A percentile compares a stretch with the other conserved stretches of the same genome.
These are phyloP conservation scores for Vollenhovia emeryi DNA, from an alignment of 1,140 invertebrate species.

Conservation along the genomic window DNA sequence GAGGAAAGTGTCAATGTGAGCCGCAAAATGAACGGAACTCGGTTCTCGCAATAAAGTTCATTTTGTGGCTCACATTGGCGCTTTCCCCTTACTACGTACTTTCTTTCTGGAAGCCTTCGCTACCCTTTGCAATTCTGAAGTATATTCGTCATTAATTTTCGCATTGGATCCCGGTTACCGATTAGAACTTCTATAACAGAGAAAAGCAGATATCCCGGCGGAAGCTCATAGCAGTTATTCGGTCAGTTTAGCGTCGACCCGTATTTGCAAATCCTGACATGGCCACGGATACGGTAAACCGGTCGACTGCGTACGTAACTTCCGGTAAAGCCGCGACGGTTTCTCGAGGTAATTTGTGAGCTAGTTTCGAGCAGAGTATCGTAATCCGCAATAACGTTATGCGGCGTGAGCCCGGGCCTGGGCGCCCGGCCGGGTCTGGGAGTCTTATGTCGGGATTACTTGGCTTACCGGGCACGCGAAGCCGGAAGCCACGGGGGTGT, in stretches of 20 bases:
- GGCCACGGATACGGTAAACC: constrained; percentile 55
- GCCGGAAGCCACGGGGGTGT: constrained; percentile 76
- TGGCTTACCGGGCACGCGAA: constrained; percentile 77
- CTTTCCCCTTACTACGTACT: too few relatives aligned
- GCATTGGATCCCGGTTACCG: not conserved
- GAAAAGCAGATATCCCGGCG: constrained; percentile 29
- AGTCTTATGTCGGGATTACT: constrained; percentile 82
- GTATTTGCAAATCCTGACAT: constrained; percentile 64
- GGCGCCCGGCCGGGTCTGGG: constrained; percentile 63
- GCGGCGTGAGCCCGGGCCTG: constrained; percentile 68
- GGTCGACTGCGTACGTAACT: constrained; percentile 71
- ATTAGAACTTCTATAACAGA: constrained; percentile 34
- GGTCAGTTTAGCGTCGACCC: constrained; percentile 59
- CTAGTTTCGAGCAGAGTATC: constrained; percentile 78
- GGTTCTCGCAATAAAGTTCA: too few relatives aligned
- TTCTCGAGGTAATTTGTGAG: constrained; percentile 83
- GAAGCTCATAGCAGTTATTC: constrained; percentile 55
- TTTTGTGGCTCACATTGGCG: too few relatives aligned
- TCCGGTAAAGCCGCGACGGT: constrained; percentile 79
- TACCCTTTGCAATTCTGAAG: too few relatives aligned
- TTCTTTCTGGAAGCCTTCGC: too few relatives aligned
- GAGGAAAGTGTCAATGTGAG: too few relatives aligned
- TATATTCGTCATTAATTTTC: not conserved
- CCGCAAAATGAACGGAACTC: too few relatives aligned
- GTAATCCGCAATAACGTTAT: constrained; percentile 81